Percentiles rank a stretch among this genome's conserved stretches.
Evolutionary conservation across 2,888 invertebrate species (phyloP).

Genomic region (Plebejus anna): DNA sequence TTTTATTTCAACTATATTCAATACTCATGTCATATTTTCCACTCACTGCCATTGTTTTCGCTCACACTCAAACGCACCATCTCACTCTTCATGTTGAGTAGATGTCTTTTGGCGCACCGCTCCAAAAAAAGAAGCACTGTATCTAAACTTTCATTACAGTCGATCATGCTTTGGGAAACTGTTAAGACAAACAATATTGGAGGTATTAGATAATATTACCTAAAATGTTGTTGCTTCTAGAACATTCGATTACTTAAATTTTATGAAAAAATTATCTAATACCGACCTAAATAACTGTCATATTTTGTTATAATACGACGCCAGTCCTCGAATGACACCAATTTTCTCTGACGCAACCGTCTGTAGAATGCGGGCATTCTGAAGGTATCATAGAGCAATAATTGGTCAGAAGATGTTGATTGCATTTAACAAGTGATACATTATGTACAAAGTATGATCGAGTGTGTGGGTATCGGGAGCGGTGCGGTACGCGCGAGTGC

Average conservation of each 20-base stretch:
- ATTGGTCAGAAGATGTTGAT: neutral
- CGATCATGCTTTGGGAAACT: conserved; percentile 14
- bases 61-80: conserved; percentile 76
- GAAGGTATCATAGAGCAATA: neutral
- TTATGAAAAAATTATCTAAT: neutral
- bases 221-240: neutral
- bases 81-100: conserved; percentile 72
- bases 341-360: neutral
- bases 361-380: neutral
- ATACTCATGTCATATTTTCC: conserved; percentile 58
- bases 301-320: neutral
- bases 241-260: neutral
- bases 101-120: conserved; percentile 46
- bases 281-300: neutral
- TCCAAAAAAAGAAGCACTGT: conserved; percentile 34
- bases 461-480: conserved; percentile 34
- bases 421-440: neutral
- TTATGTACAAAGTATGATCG: conserved; percentile 8
- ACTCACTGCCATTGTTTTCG: conserved; percentile 75
- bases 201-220: neutral
- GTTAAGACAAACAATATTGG: neutral
- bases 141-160: neutral
- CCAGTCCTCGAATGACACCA: neutral
- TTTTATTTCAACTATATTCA: conserved; percentile 44
- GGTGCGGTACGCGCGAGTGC: conserved; percentile 41